phyloP scores from a whole-genome alignment of 2,888 invertebrate species.

The Lochmaea capreae region DNA sequence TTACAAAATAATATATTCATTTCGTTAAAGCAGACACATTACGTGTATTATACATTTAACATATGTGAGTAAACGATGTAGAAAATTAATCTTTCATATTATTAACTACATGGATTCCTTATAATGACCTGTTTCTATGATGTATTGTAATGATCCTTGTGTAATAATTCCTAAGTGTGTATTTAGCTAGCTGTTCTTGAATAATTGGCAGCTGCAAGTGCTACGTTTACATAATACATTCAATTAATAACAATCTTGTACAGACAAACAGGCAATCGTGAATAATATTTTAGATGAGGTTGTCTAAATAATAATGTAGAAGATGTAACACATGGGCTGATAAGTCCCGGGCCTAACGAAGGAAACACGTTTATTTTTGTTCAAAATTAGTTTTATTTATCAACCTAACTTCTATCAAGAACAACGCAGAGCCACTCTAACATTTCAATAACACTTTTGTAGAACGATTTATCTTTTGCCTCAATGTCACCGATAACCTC shows the following conservation, averaged over 20 bases:
- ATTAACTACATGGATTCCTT: background rate
- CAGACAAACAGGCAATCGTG: background rate
- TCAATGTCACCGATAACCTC: too few relatives aligned
- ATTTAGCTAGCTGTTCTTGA: background rate
- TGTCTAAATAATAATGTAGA: background rate
- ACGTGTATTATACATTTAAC: too few relatives aligned
- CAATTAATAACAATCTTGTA: background rate
- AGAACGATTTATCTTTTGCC: too few relatives aligned
- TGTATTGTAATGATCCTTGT: background rate
- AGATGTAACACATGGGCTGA: background rate
- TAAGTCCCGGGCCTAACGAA: too few relatives aligned
- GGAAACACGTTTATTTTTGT: too few relatives aligned
- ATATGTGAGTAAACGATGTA: background rate
- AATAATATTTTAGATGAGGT: background rate
- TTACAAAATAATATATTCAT: too few relatives aligned
- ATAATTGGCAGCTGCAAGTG: background rate
- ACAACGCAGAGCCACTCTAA: too few relatives aligned
- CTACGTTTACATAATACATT: background rate
- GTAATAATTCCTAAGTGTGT: background rate
- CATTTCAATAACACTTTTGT: too few relatives aligned
- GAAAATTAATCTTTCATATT: background rate
- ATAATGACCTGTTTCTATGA: background rate
- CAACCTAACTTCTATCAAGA: too few relatives aligned
- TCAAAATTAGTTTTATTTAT: too few relatives aligned
- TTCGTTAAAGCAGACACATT: too few relatives aligned